These are phyloP conservation scores for Magallana ariakensis DNA, from an alignment of 1,140 invertebrate genomes.

Conservation along the genomic window DNA sequence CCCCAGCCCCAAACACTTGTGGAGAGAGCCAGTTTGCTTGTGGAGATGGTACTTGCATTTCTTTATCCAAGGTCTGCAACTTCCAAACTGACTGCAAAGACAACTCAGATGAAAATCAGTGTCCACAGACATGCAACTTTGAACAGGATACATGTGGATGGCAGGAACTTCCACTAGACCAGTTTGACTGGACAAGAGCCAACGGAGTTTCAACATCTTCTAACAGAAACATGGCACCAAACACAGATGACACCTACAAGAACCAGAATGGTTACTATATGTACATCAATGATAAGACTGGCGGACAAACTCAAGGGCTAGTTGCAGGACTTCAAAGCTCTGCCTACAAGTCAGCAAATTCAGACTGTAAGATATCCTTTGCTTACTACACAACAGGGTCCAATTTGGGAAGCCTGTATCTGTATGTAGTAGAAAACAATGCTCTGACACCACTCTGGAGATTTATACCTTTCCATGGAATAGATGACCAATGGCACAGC, in stretches of 20 bases:
- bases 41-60: constrained; percentile 67
- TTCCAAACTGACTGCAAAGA: constrained; percentile 83
- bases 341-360: constrained; percentile 56
- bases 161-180: constrained; percentile 60
- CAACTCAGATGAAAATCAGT: constrained; percentile 70
- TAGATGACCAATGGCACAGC: constrained; percentile 57
- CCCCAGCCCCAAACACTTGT: constrained; percentile 64
- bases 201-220: constrained; percentile 58
- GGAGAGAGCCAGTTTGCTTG: constrained; percentile 69
- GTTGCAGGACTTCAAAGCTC: constrained; percentile 63
- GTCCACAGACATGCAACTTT: constrained; percentile 67
- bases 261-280: constrained; percentile 66
- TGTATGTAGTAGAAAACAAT: constrained; percentile 47
- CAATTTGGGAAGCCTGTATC: constrained; percentile 58
- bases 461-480: constrained; percentile 24
- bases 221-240: constrained; percentile 59
- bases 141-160: constrained; percentile 69
- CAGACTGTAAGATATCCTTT: constrained; percentile 81
- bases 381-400: constrained; percentile 88
- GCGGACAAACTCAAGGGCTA: constrained; percentile 52
- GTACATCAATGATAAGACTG: constrained; percentile 65
- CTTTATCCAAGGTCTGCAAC: constrained; percentile 82
- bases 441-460: constrained; percentile 56
- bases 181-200: constrained; percentile 66
- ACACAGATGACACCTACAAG: constrained; percentile 58